A percentile compares a stretch with the other conserved stretches of the same genome.
phyloP scores from a whole-genome alignment of 2,113 vertebrate genomes.

The Theristicus caerulescens region DNA sequence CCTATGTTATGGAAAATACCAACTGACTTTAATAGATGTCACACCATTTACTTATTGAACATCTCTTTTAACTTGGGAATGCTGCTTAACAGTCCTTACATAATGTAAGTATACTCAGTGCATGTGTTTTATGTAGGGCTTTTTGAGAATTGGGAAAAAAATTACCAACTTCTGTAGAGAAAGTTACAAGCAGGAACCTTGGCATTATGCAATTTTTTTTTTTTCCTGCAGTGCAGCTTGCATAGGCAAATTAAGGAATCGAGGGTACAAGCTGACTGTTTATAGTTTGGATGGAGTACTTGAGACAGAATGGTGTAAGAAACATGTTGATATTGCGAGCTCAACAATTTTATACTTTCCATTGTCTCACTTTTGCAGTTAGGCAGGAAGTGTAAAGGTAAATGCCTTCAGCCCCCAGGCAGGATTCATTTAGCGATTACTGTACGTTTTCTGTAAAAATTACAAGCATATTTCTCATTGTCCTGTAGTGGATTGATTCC shows the following conservation, averaged over 20 bases:
- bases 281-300: not conserved
- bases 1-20: not conserved
- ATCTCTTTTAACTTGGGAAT: not conserved
- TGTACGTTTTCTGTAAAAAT: not conserved
- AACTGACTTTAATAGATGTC: not conserved
- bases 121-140: fast-evolving
- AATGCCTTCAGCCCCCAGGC: not conserved
- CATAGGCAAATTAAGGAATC: not conserved
- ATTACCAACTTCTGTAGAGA: not conserved
- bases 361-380: not conserved
- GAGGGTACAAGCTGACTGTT: not conserved
- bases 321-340: not conserved
- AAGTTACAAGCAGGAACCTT: not conserved
- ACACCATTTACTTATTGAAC: not conserved
- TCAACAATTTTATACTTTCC: not conserved
- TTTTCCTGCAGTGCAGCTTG: not conserved
- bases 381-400: not conserved
- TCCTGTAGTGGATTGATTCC: not conserved
- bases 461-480: not conserved
- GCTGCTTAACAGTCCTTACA: not conserved
- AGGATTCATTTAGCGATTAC: not conserved
- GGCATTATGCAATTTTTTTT: not conserved
- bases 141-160: not conserved
- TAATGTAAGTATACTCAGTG: not conserved
- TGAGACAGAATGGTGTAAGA: not conserved